These are phyloP conservation scores for Caenorhabditis sinica DNA, from an alignment of 2,888 invertebrate genomes.

Conservation along the genomic window DNA sequence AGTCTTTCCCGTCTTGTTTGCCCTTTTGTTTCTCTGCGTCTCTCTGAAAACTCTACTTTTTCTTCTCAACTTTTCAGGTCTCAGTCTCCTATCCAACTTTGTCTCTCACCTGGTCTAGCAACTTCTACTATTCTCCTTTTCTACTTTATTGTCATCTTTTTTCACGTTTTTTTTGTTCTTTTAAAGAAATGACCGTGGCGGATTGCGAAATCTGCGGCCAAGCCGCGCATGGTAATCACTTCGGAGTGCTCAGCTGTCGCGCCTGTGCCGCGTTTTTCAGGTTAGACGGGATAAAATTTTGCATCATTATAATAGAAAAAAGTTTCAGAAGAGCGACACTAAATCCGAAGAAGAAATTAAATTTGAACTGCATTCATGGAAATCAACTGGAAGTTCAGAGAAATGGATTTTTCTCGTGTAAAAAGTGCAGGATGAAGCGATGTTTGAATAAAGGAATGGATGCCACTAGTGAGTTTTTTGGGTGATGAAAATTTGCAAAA, in stretches of 20 bases:
- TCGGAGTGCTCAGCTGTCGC: conserved; percentile 30
- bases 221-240: conserved; percentile 38
- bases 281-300: neutral
- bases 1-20: conserved; percentile 15
- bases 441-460: conserved; percentile 42
- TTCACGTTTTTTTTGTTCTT: neutral
- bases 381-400: neutral
- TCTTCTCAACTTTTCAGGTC: neutral
- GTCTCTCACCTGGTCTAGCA: conserved; percentile 14
- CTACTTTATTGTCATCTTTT: conserved; percentile 18
- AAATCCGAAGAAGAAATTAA: conserved; percentile 32
- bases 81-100: neutral
- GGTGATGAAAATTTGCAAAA: neutral
- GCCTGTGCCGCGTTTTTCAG: conserved; percentile 47
- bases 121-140: conserved; percentile 1
- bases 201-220: conserved; percentile 30
- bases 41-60: neutral
- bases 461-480: conserved; percentile 36
- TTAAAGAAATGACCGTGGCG: neutral
- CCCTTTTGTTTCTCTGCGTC: conserved; percentile 4
- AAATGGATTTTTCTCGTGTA: conserved; percentile 36
- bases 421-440: conserved; percentile 40
- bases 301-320: neutral
- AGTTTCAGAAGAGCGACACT: conserved; percentile 31
- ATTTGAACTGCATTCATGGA: conserved; percentile 38